Conservation (phyloP, 1,140 invertebrate species). For the Lerema accius region DNA sequence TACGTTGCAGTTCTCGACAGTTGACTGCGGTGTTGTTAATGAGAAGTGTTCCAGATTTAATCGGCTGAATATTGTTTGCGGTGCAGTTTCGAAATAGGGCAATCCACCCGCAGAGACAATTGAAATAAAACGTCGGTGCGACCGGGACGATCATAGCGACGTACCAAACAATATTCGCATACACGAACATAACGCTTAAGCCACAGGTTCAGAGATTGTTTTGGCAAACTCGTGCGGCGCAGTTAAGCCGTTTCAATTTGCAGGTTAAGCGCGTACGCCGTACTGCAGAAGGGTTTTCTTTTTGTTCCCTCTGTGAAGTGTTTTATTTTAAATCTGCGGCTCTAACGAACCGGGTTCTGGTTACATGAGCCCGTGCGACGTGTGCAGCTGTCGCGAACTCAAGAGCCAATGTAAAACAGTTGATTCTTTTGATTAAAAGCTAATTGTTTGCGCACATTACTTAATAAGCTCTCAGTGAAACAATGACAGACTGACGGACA, state of each 20-base stretch:
- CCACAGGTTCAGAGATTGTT: slow-evolving; percentile 43
- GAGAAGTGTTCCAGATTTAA: slow-evolving; percentile 48
- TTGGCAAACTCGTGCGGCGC: slow-evolving; percentile 40
- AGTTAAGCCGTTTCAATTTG: slow-evolving; percentile 45
- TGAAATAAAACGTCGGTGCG: slow-evolving; percentile 69
- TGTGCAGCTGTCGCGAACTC: slow-evolving; percentile 49
- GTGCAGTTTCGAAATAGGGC: slow-evolving; percentile 71
- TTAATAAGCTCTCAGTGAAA: not conserved
- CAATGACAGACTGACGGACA: not conserved
- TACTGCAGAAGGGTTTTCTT: slow-evolving; percentile 60
- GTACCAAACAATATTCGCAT: slow-evolving; percentile 14
- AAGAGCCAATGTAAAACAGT: slow-evolving; percentile 25
- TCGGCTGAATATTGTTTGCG: slow-evolving; percentile 59
- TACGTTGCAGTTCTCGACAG: slow-evolving; percentile 5
- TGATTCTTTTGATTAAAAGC: slow-evolving; percentile 28
- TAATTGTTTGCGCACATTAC: slow-evolving; percentile 28
- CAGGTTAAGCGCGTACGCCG: slow-evolving; percentile 60
- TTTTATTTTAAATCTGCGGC: slow-evolving; percentile 77
- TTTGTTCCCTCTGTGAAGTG: slow-evolving; percentile 63
- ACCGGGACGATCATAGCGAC: slow-evolving; percentile 28
- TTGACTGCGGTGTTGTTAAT: slow-evolving; percentile 36
- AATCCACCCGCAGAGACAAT: slow-evolving; percentile 77
- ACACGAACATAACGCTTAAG: slow-evolving; percentile 51
- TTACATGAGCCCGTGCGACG: slow-evolving; percentile 50
- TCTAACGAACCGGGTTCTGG: slow-evolving; percentile 72